phyloP scores from a whole-genome alignment of 1,140 invertebrate species.

The Drosophila littoralis region DNA sequence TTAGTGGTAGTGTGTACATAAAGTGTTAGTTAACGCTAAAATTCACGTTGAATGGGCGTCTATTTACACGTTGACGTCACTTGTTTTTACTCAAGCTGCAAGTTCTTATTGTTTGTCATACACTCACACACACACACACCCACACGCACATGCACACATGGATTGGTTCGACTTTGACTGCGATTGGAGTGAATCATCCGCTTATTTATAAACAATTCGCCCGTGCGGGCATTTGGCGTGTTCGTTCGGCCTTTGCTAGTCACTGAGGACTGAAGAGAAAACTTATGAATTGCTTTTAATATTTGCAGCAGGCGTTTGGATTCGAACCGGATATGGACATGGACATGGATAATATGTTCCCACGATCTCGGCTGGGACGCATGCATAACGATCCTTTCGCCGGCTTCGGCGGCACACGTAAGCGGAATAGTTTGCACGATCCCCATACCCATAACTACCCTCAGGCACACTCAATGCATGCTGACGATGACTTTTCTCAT shows the following conservation, averaged over 20 bases:
- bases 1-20: background rate
- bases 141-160: background rate
- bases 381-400: slow-evolving; percentile 85
- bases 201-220: slow-evolving; percentile 79
- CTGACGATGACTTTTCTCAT: slow-evolving; percentile 72
- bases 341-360: slow-evolving; percentile 81
- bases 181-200: slow-evolving; percentile 54
- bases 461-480: slow-evolving; percentile 67
- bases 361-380: slow-evolving; percentile 81
- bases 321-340: slow-evolving; percentile 83
- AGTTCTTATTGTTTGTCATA: slow-evolving; percentile 54
- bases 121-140: slow-evolving; percentile 30
- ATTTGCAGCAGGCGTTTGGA: slow-evolving; percentile 73
- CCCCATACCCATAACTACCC: slow-evolving; percentile 40
- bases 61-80: slow-evolving; percentile 68
- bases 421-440: slow-evolving; percentile 85
- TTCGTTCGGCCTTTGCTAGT: background rate
- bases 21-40: background rate
- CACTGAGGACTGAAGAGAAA: background rate
- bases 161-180: slow-evolving; percentile 11
- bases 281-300: slow-evolving; percentile 17
- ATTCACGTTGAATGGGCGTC: slow-evolving; percentile 13
- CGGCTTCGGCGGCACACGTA: slow-evolving; percentile 85
- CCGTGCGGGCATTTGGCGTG: slow-evolving; percentile 11
- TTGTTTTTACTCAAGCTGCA: slow-evolving; percentile 42